phyloP scores from a whole-genome alignment of 2,113 vertebrate species.

The Callionymus lyra region DNA sequence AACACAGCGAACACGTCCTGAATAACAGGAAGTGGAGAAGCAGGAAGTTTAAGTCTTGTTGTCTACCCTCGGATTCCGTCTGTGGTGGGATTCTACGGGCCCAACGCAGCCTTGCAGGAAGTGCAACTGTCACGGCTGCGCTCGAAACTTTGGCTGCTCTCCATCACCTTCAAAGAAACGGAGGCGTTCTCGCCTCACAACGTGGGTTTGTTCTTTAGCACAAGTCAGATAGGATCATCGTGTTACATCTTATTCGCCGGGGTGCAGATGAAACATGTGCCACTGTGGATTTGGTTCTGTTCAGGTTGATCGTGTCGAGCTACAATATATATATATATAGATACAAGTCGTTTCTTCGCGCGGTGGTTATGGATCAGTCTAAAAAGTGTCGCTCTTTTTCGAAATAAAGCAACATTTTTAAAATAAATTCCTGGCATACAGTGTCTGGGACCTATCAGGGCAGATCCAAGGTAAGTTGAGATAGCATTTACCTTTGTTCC shows the following conservation, averaged over 20 bases:
- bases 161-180: slow-evolving; percentile 32
- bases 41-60: slow-evolving; percentile 67
- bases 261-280: no score
- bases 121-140: slow-evolving; percentile 50
- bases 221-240: not conserved
- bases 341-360: no score
- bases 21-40: slow-evolving; percentile 71
- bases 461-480: no score
- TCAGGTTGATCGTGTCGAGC: no score
- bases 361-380: no score
- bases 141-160: slow-evolving; percentile 43
- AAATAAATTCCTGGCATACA: no score
- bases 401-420: no score
- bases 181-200: not conserved
- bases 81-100: slow-evolving; percentile 51
- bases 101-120: slow-evolving; percentile 49
- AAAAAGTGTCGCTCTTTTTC: no score
- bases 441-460: no score
- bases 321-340: no score
- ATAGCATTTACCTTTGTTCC: no score
- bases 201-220: not conserved
- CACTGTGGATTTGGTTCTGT: no score
- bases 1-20: slow-evolving; percentile 43
- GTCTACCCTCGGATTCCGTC: slow-evolving; percentile 45
- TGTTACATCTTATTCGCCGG: not conserved